Evolutionary conservation across 1,140 invertebrate genomes (phyloP).

Genomic region (Babylonia areolata): DNA sequence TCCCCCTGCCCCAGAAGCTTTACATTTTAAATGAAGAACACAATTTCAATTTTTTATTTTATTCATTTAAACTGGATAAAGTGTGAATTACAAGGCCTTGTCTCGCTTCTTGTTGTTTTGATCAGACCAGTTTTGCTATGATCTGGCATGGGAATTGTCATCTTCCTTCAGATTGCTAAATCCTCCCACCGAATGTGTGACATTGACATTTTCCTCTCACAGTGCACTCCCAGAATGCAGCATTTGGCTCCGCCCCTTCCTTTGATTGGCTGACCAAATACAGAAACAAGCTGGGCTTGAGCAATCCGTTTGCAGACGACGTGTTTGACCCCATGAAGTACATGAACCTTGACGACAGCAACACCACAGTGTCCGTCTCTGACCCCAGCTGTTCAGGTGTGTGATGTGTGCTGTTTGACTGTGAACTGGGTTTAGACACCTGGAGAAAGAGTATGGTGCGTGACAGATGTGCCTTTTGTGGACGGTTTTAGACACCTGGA

Average conservation of each 20-base stretch:
- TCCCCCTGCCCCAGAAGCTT: too few relatives aligned
- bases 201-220: conserved; percentile 48
- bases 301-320: conserved; percentile 67
- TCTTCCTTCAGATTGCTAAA: not conserved
- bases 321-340: conserved; percentile 70
- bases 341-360: conserved; percentile 62
- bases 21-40: too few relatives aligned
- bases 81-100: too few relatives aligned
- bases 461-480: not conserved
- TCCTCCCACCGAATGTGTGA: conserved; percentile 13
- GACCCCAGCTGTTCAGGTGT: not conserved
- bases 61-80: too few relatives aligned
- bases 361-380: conserved; percentile 75
- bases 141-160: not conserved
- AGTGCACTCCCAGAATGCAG: conserved; percentile 69
- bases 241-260: conserved; percentile 70
- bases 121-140: too few relatives aligned
- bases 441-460: not conserved
- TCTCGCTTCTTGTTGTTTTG: too few relatives aligned
- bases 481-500: too few relatives aligned
- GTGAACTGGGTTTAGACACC: not conserved
- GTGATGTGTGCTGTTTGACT: not conserved
- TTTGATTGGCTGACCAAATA: conserved; percentile 74
- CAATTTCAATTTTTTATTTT: too few relatives aligned
- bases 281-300: conserved; percentile 20